Evolutionary conservation across 1,140 invertebrate species (phyloP).

Genomic region (Brachionus rubens): DNA sequence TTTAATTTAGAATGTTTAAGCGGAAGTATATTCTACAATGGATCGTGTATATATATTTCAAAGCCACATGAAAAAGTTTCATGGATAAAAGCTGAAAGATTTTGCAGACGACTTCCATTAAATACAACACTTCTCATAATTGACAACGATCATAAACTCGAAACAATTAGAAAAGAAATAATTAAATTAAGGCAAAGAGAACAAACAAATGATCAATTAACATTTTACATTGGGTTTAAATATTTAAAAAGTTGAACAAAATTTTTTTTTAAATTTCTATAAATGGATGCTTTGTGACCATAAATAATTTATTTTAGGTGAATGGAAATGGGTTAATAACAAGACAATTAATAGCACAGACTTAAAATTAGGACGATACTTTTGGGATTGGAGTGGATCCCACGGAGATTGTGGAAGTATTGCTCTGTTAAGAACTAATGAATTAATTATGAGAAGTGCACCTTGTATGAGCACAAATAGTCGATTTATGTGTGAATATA

Average conservation of each 20-base stretch:
- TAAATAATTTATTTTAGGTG: not conserved
- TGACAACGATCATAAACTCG: conserved; percentile 38
- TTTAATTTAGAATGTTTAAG: conserved; percentile 17
- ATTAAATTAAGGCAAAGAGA: conserved; percentile 4
- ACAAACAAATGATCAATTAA: conserved; percentile 9
- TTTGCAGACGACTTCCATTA: conserved; percentile 24
- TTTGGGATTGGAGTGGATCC: conserved; percentile 17
- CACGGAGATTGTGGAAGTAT: conserved; percentile 40
- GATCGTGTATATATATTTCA: conserved; percentile 30
- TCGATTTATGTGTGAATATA: conserved; percentile 46
- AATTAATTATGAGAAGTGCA: conserved; percentile 21
- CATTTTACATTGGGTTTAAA: conserved; percentile 40
- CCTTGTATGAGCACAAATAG: conserved; percentile 12
- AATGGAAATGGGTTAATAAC: conserved; percentile 30
- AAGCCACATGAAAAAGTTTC: conserved; percentile 23
- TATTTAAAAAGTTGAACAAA: not conserved
- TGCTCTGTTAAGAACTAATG: not conserved
- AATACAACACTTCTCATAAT: conserved; percentile 13
- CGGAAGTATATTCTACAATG: conserved; percentile 30
- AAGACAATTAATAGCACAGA: not conserved
- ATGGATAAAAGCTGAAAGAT: conserved; percentile 26
- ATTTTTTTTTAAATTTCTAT: not conserved
- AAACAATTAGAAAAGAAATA: conserved; percentile 19
- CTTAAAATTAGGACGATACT: not conserved
- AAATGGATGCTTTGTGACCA: not conserved